Evolutionary conservation across 2,113 vertebrate species (phyloP), one percentile per base, ranked within the genome.

Genomic region (human): DNA sequence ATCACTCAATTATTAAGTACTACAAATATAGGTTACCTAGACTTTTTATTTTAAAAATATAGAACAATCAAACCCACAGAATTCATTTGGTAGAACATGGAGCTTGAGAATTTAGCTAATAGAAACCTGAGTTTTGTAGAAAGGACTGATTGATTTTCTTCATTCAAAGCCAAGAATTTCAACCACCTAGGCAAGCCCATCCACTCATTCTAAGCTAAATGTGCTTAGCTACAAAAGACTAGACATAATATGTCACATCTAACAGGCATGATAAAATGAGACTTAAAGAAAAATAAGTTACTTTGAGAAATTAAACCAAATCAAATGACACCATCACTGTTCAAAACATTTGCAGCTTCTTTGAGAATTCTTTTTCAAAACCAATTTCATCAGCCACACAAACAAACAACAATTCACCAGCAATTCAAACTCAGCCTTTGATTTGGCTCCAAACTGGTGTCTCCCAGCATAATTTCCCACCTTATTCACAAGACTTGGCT

Each of bases 251-350:
- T 11, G 38, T 72, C 82, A 80, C n/a, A 64, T 38, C 27, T 80
- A 88, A 57, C 22, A 79, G 72, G 70, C 22, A 35, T n/a, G 78
- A 97, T 35, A 76, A 50, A 95, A 88, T 50, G 48, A 92, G 66
- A 66, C 22, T 38, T 64, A 50, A 59, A 90, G 90, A 83, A 40
- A 75, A 55, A 93, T 50, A 76, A 75, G 17, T 40, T 61, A 76
- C 43, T 78, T 79, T 52, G 85, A 80, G 73, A 92, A 80, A 79
- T 55, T 80, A 75, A 91, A 50, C 16, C 48, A 64, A 93, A 35
- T 88, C 64, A 50, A 45, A 80, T 12, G 40, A 64, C 70, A 43
- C 18, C 38, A 43, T 70, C 25, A 14, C 80, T 40, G 38, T 80
- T 68, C 4, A 50, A 96, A 95, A 52, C 64, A 80, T 52, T 66